Conservation (phyloP, 2,797 vertebrate species). For the Pachyuromys duprasi region DNA sequence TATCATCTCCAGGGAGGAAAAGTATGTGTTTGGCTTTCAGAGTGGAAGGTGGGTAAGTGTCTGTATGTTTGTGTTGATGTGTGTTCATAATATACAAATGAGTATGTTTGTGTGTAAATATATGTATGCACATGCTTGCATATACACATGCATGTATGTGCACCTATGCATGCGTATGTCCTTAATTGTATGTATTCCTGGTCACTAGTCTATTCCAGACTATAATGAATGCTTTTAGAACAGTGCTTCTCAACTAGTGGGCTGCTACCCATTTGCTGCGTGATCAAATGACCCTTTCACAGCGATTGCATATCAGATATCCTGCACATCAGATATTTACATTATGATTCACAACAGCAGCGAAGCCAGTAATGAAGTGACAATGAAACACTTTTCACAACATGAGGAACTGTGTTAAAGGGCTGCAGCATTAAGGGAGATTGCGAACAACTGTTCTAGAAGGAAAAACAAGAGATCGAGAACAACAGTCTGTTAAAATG, state of each 20-base stretch:
- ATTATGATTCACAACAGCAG: not conserved
- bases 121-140: fast-evolving
- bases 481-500: not conserved
- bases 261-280: not conserved
- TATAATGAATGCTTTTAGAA: not conserved
- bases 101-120: too few relatives aligned
- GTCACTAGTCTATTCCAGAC: not conserved
- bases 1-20: not conserved
- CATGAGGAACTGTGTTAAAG: not conserved
- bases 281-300: not conserved
- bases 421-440: not conserved
- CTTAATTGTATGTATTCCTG: not conserved
- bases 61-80: fast-evolving
- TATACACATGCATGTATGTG: fast-evolving
- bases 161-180: fast-evolving
- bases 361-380: not conserved
- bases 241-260: not conserved
- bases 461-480: not conserved
- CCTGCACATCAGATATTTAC: not conserved
- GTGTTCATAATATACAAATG: too few relatives aligned
- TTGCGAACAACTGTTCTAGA: not conserved
- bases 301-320: not conserved
- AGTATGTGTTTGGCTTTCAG: not conserved
- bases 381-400: not conserved
- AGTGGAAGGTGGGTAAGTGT: not conserved